These are phyloP conservation scores for Odontesthes bonariensis DNA, from an alignment of 2,113 vertebrate species.

Conservation along the genomic window DNA sequence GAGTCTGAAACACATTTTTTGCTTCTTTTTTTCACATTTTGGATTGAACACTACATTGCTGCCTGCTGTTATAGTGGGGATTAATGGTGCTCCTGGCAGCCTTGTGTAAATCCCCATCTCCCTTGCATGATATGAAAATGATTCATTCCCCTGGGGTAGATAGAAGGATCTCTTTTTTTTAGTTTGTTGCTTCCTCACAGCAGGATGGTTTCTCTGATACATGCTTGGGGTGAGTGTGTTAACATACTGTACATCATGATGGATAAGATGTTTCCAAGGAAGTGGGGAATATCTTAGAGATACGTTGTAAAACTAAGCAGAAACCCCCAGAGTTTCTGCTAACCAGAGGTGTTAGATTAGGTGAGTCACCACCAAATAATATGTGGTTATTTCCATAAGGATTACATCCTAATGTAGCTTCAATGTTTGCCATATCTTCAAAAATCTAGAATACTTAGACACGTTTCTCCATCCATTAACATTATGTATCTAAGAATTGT, in stretches of 20 bases:
- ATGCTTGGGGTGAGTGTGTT: not conserved
- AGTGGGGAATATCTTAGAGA: not conserved
- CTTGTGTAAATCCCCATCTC: conserved; percentile 35
- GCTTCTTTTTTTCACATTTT: not conserved
- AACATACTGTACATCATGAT: not conserved
- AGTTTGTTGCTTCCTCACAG: conserved; percentile 22
- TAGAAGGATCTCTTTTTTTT: not conserved
- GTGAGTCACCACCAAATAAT: too few relatives aligned
- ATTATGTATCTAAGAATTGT: too few relatives aligned
- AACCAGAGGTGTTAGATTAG: too few relatives aligned
- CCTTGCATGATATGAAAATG: conserved; percentile 10
- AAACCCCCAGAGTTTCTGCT: too few relatives aligned
- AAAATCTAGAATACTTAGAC: too few relatives aligned
- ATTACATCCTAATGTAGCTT: too few relatives aligned
- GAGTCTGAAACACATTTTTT: not conserved
- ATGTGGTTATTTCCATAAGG: too few relatives aligned
- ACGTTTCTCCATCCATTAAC: too few relatives aligned
- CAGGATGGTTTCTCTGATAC: not conserved
- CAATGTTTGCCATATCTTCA: too few relatives aligned
- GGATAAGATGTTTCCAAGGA: not conserved
- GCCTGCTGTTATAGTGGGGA: conserved; percentile 21
- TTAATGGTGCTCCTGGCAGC: not conserved
- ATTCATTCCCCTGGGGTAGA: conserved; percentile 5
- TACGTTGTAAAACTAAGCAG: too few relatives aligned
- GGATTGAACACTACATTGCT: not conserved